Evolutionary conservation across 2,888 invertebrate genomes (phyloP).

Genomic region (Gryllus longicercus): DNA sequence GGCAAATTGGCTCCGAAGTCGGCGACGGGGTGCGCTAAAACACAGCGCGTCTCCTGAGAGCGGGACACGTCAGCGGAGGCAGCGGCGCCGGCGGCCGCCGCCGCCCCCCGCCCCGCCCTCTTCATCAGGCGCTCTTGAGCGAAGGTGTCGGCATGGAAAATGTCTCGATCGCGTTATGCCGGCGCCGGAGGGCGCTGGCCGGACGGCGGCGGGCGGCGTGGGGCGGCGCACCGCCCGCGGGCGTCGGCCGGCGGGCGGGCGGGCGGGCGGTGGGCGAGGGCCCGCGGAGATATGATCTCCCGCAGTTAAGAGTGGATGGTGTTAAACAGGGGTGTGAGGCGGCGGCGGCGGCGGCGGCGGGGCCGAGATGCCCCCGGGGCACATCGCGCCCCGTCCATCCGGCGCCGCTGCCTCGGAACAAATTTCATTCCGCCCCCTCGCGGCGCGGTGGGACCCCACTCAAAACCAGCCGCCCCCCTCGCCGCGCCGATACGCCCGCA

Average conservation of each 20-base stretch:
- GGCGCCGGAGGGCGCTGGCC: background rate
- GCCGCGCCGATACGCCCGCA: background rate
- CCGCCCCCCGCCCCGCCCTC: no score
- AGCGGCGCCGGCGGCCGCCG: background rate
- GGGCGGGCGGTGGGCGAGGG: background rate
- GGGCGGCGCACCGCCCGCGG: background rate
- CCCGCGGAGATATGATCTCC: conserved; percentile 1
- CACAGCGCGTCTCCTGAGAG: background rate
- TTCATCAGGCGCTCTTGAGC: conserved; percentile 24
- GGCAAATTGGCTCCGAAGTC: background rate
- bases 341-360: background rate
- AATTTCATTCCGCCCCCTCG: conserved; percentile 1
- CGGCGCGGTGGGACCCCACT: background rate
- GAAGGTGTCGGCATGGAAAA: conserved; percentile 35
- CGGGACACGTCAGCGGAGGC: background rate
- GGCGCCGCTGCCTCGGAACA: conserved; percentile 6
- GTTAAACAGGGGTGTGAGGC: background rate
- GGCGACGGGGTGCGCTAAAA: background rate
- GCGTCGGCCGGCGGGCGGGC: background rate
- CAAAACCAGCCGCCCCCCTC: conserved; percentile 8
- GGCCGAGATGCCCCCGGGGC: background rate
- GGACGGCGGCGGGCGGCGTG: background rate
- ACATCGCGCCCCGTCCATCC: background rate
- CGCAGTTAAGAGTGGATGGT: conserved; percentile 7
- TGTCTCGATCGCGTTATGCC: conserved; percentile 1